phyloP scores from a whole-genome alignment of 2,888 invertebrate species.

The Halictus quadricinctus region DNA sequence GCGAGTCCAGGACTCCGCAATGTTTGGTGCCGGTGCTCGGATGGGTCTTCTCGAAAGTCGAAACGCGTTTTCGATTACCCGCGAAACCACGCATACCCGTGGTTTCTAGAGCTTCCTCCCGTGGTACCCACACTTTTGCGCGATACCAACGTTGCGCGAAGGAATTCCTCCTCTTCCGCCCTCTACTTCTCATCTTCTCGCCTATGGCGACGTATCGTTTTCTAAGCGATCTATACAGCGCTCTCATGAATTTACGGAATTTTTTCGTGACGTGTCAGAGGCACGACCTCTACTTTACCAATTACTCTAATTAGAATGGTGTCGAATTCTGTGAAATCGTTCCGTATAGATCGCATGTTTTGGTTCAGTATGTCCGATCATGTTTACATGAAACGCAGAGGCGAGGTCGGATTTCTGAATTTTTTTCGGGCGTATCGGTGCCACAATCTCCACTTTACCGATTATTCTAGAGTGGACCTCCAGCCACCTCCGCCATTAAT shows the following conservation, averaged over 20 bases:
- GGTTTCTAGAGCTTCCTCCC: conserved; percentile 69
- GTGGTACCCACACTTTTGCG: conserved; percentile 35
- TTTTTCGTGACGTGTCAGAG: not conserved
- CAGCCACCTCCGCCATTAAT: not conserved
- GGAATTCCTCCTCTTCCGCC: conserved; percentile 27
- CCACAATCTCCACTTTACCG: not conserved
- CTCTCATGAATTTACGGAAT: not conserved
- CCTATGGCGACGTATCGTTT: not conserved
- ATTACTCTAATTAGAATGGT: not conserved
- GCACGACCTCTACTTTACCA: not conserved
- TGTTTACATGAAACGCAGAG: not conserved
- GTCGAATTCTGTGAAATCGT: too few species aligned
- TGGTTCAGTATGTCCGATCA: not conserved
- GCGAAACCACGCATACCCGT: conserved; percentile 72
- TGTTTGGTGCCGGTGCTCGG: conserved; percentile 43
- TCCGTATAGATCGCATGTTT: not conserved
- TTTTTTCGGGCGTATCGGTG: not conserved
- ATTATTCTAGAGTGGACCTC: not conserved
- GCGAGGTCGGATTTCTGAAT: not conserved
- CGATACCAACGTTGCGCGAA: conserved; percentile 9
- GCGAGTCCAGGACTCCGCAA: conserved; percentile 1
- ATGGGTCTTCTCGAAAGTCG: conserved; percentile 67
- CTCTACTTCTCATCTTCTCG: not conserved
- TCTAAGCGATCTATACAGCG: not conserved
- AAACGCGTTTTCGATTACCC: conserved; percentile 74